Evolutionary conservation across 2,113 vertebrate species (phyloP).

Genomic region (Aythya baeri): DNA sequence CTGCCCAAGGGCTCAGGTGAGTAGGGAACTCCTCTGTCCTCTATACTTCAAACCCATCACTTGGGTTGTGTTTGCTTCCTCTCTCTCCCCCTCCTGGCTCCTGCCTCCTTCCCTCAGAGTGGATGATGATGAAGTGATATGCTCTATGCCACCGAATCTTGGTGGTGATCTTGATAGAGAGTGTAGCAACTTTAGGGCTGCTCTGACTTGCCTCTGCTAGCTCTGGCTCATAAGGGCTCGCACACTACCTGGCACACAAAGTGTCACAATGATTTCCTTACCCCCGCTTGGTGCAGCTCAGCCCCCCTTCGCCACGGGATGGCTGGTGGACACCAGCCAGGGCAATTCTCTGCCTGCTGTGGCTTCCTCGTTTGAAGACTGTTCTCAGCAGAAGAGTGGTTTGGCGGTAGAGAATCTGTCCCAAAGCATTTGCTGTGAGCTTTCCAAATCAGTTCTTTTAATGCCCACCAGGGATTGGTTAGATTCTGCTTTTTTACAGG

Average conservation of each 20-base stretch:
- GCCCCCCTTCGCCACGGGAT: neutral
- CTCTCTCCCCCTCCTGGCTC: neutral
- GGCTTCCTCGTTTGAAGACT: neutral
- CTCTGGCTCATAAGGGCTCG: neutral
- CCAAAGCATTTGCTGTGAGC: neutral
- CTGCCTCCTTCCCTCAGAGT: neutral
- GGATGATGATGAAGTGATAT: neutral
- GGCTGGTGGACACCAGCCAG: neutral
- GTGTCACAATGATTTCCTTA: neutral
- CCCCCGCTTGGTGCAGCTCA: neutral
- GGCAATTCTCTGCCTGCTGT: neutral
- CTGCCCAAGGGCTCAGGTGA: neutral
- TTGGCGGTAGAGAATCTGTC: neutral
- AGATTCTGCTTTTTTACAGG: neutral
- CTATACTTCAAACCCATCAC: accelerated
- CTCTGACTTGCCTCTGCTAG: neutral
- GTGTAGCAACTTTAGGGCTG: neutral
- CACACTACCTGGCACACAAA: accelerated
- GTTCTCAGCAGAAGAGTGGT: neutral
- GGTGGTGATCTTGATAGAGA: accelerated
- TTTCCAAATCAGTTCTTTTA: neutral
- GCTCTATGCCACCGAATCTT: neutral
- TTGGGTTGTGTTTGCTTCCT: neutral
- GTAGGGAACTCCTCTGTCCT: neutral
- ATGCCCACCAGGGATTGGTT: neutral